Evolutionary conservation across 1,140 invertebrate genomes (phyloP), one percentile per base, ranked within the genome.

Genomic region (Drosophila tsacasi): DNA sequence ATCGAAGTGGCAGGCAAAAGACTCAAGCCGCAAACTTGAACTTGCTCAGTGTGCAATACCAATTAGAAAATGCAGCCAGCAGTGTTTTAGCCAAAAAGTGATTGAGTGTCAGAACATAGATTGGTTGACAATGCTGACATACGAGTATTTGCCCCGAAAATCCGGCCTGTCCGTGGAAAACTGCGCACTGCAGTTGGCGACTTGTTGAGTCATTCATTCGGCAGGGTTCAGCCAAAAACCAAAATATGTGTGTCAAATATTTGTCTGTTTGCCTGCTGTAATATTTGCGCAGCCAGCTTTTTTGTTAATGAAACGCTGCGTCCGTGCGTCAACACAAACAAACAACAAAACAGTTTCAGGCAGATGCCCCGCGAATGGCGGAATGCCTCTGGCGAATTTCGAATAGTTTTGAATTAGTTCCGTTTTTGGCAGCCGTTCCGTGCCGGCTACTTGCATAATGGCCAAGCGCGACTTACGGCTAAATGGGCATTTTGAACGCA

Each of bases 1-100:
- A 72, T 74, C 67, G 46, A 59, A 42, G 73, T 57, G 67, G 37
- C 63, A 54, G 59, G 59, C 78, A 60, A 83, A 90, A 80, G 83
- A 82, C 79, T 85, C 58, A 61, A 80, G 77, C 75, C 50, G 80
- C 83, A 92, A 92, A 92, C 91, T 92, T 92, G 91, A 92, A 92
- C 91, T 92, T 92, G 84, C 61, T 35, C 39, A 66, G 60, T 68
- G 73, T 17, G 21, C 46, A 49, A 46, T 54, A 67, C 52, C 55
- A 64, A 55, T 66, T 71, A 57, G 55, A 52, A 40, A 57, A 44
- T 69, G 46, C 57, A 73, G n/a, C 21, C n/a, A 61, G 47, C 25
- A 60, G 52, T 67, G 72, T 65, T 61, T 49, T n/a, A 69, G 40
- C 30, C 47, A 25, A 55, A 19, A 42, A 55, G 15, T 55, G 54